Percentiles rank a stretch among this genome's conserved stretches.
Evolutionary conservation across 2,888 invertebrate genomes (phyloP).

Genomic region (Axea sp.): DNA sequence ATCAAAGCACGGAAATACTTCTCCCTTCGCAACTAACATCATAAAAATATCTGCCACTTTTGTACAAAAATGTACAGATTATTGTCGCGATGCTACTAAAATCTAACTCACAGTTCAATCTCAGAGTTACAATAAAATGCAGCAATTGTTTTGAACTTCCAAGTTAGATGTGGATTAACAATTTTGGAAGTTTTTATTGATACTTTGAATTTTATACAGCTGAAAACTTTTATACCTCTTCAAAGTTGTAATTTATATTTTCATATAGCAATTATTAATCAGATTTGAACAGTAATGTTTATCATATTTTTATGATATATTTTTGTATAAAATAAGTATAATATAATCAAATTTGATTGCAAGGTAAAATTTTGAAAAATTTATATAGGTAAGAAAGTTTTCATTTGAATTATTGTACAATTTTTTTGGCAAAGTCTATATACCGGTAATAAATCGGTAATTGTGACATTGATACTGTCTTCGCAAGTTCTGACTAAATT

Average conservation of each 20-base stretch:
- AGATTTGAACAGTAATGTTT: no score
- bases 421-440: slow-evolving; percentile 4
- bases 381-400: no score
- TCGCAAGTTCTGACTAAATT: slow-evolving; percentile 4
- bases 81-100: slow-evolving; percentile 6
- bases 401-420: neutral
- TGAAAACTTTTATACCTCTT: no score
- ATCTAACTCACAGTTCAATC: slow-evolving; percentile 4
- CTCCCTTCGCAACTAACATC: neutral
- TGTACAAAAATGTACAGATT: slow-evolving; percentile 48
- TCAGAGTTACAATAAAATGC: slow-evolving; percentile 9
- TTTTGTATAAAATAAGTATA: no score
- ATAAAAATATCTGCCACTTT: slow-evolving; percentile 15
- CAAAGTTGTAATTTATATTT: no score
- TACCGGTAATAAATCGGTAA: neutral
- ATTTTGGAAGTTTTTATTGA: no score
- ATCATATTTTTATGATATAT: no score
- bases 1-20: slow-evolving; percentile 27
- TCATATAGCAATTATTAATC: no score
- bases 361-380: no score
- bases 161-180: neutral
- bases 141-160: neutral
- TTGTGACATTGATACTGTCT: neutral
- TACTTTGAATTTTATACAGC: no score
- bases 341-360: neutral